phyloP scores from a whole-genome alignment of 2,797 vertebrate genomes.

The Dendrocincla fuliginosa region DNA sequence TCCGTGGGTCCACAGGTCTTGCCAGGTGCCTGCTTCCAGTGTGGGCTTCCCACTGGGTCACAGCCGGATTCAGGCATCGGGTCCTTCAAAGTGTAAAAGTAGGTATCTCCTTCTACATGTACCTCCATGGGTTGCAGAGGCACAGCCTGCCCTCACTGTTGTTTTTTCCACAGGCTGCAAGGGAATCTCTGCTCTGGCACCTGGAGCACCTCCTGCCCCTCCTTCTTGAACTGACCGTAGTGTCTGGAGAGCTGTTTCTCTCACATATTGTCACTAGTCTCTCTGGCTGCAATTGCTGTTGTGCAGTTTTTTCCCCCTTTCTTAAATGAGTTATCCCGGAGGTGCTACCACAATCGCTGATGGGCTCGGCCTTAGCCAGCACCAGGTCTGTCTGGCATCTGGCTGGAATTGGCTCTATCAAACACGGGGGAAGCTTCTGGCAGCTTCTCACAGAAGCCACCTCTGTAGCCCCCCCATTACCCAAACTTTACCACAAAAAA shows the following conservation, averaged over 20 bases:
- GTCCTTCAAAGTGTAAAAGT: background rate
- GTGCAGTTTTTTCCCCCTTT: background rate
- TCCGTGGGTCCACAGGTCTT: rapidly evolving
- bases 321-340: too few relatives aligned
- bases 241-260: background rate
- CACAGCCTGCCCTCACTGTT: background rate
- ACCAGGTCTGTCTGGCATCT: rapidly evolving
- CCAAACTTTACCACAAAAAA: background rate
- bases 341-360: rapidly evolving
- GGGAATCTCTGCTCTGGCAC: background rate
- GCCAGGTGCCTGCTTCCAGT: background rate
- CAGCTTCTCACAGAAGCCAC: background rate
- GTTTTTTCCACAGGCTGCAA: background rate
- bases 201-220: background rate
- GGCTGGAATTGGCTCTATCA: background rate
- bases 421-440: background rate
- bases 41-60: background rate
- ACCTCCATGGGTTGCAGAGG: background rate
- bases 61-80: too few relatives aligned
- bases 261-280: background rate
- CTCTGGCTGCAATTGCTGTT: background rate
- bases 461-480: background rate
- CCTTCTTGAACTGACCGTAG: background rate
- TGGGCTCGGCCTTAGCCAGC: background rate
- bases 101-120: too few relatives aligned